Evolutionary conservation across 2,113 vertebrate species (phyloP).

Genomic region (Machaerirhynchus nigripectus): DNA sequence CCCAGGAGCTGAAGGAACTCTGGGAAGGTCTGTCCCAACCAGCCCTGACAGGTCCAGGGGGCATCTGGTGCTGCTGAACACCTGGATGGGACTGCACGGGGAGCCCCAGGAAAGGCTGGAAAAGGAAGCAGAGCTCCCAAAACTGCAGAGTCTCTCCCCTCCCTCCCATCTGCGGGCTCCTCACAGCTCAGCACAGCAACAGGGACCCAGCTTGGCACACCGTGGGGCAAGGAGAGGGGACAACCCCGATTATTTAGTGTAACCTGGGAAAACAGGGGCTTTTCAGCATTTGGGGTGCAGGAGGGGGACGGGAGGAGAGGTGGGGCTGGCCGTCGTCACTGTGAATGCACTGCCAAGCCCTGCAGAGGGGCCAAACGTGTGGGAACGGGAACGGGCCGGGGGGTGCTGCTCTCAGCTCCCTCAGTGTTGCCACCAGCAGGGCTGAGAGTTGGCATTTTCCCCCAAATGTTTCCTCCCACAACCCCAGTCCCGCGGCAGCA

Average conservation of each 20-base stretch:
- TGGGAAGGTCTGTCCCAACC: not conserved
- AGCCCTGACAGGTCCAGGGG: not conserved
- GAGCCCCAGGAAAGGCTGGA: not conserved
- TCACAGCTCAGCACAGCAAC: fast-evolving
- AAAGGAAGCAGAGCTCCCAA: not conserved
- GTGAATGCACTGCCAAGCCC: fast-evolving
- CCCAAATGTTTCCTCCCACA: fast-evolving
- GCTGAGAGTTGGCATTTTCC: not conserved
- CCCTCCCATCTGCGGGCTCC: not conserved
- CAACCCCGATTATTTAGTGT: not conserved
- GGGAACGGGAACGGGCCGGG: not conserved
- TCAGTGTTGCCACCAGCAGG: not conserved
- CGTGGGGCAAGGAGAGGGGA: not conserved
- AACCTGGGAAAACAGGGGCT: not conserved
- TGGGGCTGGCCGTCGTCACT: not conserved
- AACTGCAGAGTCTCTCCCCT: not conserved
- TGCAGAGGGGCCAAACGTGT: not conserved
- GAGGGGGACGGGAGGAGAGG: not conserved
- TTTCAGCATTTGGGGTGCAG: not conserved
- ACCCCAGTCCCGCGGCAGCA: not conserved
- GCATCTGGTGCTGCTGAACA: not conserved
- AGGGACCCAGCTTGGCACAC: not conserved
- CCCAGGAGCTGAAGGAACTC: not conserved
- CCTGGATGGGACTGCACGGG: not conserved
- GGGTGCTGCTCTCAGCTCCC: not conserved